These are phyloP conservation scores for Sebastes matsubarae DNA, from an alignment of 2,797 vertebrate genomes.

Conservation along the genomic window DNA sequence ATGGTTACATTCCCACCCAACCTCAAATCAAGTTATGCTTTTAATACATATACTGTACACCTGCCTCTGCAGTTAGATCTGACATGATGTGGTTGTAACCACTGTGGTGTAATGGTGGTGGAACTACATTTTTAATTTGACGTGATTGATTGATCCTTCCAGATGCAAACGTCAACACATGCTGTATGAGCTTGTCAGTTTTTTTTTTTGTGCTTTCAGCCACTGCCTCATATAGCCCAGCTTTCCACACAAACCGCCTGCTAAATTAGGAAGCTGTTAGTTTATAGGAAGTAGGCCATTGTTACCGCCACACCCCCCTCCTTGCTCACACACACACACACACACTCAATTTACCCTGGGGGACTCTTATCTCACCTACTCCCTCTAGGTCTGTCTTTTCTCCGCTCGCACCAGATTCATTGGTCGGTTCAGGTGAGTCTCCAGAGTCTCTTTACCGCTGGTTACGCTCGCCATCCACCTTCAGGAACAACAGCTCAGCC, in stretches of 20 bases:
- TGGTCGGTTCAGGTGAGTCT: conserved; percentile 60
- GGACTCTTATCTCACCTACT: conserved; percentile 62
- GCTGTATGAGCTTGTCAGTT: background rate
- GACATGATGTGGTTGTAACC: background rate
- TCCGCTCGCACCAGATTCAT: conserved; percentile 54
- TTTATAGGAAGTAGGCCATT: conserved; percentile 59
- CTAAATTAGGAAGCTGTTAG: conserved; percentile 50
- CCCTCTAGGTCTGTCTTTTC: conserved; percentile 57
- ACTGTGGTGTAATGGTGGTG: background rate
- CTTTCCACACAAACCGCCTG: conserved; percentile 5
- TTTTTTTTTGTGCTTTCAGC: background rate
- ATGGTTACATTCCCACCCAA: background rate
- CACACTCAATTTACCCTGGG: conserved; percentile 29
- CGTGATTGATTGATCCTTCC: background rate
- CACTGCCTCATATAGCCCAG: background rate
- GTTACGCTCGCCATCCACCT: conserved; percentile 58
- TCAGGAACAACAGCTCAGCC: conserved; percentile 34
- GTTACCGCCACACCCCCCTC: background rate
- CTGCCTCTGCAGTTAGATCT: background rate
- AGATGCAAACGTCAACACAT: conserved; percentile 1
- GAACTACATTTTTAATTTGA: conserved; percentile 1
- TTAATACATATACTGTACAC: background rate
- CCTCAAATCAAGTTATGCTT: background rate
- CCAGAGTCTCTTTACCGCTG: conserved; percentile 65
- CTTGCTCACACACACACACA: background rate